These are phyloP conservation scores for Bombus confusus DNA, from an alignment of 1,140 invertebrate genomes.

Conservation along the genomic window DNA sequence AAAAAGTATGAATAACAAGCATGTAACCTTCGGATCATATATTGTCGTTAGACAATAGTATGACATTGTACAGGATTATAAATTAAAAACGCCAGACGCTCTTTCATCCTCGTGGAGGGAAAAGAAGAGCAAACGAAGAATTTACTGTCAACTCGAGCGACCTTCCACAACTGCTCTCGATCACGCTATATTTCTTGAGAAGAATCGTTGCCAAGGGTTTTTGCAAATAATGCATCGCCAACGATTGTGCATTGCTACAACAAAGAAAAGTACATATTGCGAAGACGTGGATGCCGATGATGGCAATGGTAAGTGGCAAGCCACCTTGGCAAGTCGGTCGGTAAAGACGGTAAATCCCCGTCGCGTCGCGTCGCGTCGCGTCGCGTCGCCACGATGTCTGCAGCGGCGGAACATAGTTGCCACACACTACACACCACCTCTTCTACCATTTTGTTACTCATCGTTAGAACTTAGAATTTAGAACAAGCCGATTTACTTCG, in stretches of 20 bases:
- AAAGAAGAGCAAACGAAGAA: not conserved
- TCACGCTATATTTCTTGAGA: not conserved
- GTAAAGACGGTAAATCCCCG: conserved; percentile 57
- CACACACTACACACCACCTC: conserved; percentile 14
- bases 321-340: conserved; percentile 35
- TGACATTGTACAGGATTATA: not conserved
- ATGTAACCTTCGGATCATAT: not conserved
- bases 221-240: conserved; percentile 22
- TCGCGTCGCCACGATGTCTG: conserved; percentile 64
- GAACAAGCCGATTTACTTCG: conserved; percentile 11
- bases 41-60: no score
- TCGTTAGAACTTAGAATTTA: conserved; percentile 5
- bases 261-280: not conserved
- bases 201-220: conserved; percentile 48
- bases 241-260: not conserved
- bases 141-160: not conserved
- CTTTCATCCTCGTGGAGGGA: not conserved
- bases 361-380: conserved; percentile 67
- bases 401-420: conserved; percentile 26
- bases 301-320: conserved; percentile 21
- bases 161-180: not conserved
- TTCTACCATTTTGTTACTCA: conserved; percentile 38
- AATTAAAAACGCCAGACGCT: not conserved
- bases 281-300: conserved; percentile 22
- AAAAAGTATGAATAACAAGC: not conserved